Base-by-base conservation (phyloP, 2,888 invertebrate genomes). In the Pollenia labialis region DNA sequence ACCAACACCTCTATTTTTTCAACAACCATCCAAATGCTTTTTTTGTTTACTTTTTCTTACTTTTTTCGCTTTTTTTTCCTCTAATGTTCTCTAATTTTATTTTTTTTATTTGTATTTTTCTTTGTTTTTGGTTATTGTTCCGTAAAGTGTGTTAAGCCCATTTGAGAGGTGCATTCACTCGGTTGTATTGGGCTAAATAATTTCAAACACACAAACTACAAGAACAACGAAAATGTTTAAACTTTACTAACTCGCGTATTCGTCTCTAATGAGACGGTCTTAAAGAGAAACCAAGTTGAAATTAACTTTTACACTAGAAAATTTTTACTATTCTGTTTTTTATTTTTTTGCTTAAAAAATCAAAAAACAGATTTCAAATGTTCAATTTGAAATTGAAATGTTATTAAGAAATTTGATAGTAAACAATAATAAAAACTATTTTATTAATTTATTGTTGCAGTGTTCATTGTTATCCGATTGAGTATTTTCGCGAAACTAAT, bases 81-180 rank as follows among this genome's bases (percentile, higher is more conserved):
- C 46, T 72, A 64, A 64, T 54, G 18, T 72, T 81, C 80, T 71
- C 54, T 62, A 71, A 80, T 54, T 80, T 69, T 54, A 9, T 54
- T 10, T 44, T 54, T 71, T 46, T 80, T 69, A 46, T 14, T 54
- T 10, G 23, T 54, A 54, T 54, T 71, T 80, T 60, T 23, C 56
- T 77, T 72, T 62, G 64, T 75, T 75, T 69, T 76, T 16, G 11
- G 48, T 77, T 62, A 71, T 18, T 77, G 56, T 77, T 74, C 52
- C 79, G 66, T 48, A 74, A 79, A 77, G 64, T 72, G 71, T 83
- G 71, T 72, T 79, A 79, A 74, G 68, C 50, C 72, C 58, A 66
- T 79, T 52, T 56, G 66, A 60, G n/a, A 46, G 58, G 18, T 79
- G 84, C 72, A 79, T 66, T 79, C 64, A 80, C 42, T 79, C 18